These are phyloP conservation scores for Crotophaga sulcirostris DNA, from an alignment of 2,113 vertebrate genomes.

Conservation along the genomic window DNA sequence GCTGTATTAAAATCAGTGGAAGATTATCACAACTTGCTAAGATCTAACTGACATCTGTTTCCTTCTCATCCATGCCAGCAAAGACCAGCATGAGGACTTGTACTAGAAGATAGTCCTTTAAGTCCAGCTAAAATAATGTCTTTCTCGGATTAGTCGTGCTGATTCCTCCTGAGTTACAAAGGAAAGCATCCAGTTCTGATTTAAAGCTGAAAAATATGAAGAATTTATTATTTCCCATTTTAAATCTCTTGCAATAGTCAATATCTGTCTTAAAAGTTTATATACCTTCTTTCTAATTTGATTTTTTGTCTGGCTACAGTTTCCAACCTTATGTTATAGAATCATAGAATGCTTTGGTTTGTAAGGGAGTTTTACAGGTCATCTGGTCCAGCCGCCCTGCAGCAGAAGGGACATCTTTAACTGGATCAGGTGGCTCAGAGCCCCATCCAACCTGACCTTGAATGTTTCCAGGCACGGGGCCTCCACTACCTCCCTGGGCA, in stretches of 20 bases:
- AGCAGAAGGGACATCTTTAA: too few species aligned
- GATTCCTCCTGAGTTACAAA: background rate
- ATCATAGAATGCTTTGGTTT: too few species aligned
- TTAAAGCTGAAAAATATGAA: background rate
- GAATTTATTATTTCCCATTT: background rate
- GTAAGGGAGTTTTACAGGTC: too few species aligned
- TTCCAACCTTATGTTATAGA: background rate
- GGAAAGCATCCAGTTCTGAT: background rate
- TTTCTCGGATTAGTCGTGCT: background rate
- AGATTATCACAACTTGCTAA: background rate
- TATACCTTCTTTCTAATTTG: background rate
- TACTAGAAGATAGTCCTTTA: background rate
- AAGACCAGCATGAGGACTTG: background rate
- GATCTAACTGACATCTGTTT: background rate
- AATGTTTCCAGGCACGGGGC: too few species aligned
- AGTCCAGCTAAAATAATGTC: background rate
- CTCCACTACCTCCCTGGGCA: too few species aligned
- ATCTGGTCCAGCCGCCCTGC: too few species aligned
- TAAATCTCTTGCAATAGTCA: background rate
- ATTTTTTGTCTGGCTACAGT: background rate
- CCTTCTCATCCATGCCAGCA: background rate
- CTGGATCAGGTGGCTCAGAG: too few species aligned
- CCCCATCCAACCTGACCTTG: too few species aligned
- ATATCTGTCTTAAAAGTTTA: background rate
- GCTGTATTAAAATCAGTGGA: background rate